phyloP scores from a whole-genome alignment of 1,140 invertebrate genomes.

The Drosophila leontia region DNA sequence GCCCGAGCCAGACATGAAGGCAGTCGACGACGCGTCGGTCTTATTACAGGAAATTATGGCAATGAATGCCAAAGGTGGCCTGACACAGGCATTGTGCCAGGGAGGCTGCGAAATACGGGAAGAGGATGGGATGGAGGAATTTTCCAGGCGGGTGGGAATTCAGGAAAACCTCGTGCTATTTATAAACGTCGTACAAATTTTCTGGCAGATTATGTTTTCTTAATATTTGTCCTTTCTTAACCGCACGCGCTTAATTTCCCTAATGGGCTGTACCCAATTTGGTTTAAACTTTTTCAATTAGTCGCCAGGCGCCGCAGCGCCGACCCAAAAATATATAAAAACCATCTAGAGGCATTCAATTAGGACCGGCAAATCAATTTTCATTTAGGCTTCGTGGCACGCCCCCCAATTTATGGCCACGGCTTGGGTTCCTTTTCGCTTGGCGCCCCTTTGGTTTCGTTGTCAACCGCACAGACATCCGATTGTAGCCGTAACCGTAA shows the following conservation, averaged over 20 bases:
- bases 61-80: conserved; percentile 78
- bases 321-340: conserved; percentile 40
- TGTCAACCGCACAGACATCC: conserved; percentile 64
- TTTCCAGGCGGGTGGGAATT: background rate
- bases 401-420: conserved; percentile 26
- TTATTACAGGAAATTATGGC: conserved; percentile 83
- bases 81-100: conserved; percentile 56
- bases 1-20: background rate
- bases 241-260: conserved; percentile 83
- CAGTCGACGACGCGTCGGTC: conserved; percentile 61
- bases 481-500: conserved; percentile 59
- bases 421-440: conserved; percentile 3
- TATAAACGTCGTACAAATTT: conserved; percentile 76
- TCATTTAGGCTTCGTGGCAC: conserved; percentile 53
- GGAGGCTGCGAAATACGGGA: conserved; percentile 3
- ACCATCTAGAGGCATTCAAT: conserved; percentile 69
- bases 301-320: conserved; percentile 12
- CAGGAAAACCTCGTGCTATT: conserved; percentile 54
- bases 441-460: conserved; percentile 9
- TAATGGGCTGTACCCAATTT: conserved; percentile 67
- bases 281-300: conserved; percentile 82
- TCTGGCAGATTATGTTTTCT: conserved; percentile 79
- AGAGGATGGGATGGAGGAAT: background rate
- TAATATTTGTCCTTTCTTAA: conserved; percentile 67
- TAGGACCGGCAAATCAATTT: conserved; percentile 73